Conservation (phyloP, 1,140 invertebrate species). For the Laupala kohalensis region DNA sequence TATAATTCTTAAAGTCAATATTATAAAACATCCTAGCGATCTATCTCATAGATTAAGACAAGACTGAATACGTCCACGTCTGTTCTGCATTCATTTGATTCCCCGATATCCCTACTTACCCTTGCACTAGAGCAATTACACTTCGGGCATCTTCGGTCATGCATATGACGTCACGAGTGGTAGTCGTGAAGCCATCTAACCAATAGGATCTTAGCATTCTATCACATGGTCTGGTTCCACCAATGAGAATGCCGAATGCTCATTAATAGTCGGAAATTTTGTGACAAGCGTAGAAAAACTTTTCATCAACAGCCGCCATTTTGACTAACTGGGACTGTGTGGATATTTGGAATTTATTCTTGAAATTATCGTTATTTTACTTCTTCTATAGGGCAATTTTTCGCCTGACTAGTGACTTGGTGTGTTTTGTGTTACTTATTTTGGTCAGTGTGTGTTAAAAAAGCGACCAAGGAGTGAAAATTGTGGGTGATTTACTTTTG, state of each 20-base stretch:
- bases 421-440: slow-evolving; percentile 23
- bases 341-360: slow-evolving; percentile 51
- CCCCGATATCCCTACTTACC: slow-evolving; percentile 14
- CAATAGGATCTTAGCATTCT: slow-evolving; percentile 17
- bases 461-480: slow-evolving; percentile 24
- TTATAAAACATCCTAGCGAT: too few species aligned
- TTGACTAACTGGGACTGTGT: slow-evolving; percentile 61
- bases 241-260: slow-evolving; percentile 34
- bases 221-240: slow-evolving; percentile 39
- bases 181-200: slow-evolving; percentile 16
- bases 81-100: neutral
- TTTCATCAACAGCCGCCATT: slow-evolving; percentile 86
- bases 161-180: slow-evolving; percentile 20
- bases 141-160: slow-evolving; percentile 21
- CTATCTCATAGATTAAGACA: too few species aligned
- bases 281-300: slow-evolving; percentile 85
- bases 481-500: slow-evolving; percentile 29
- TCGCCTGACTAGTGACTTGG: slow-evolving; percentile 23
- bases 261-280: slow-evolving; percentile 62
- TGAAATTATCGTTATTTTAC: slow-evolving; percentile 42
- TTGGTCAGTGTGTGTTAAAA: slow-evolving; percentile 26
- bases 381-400: slow-evolving; percentile 31
- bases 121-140: slow-evolving; percentile 20
- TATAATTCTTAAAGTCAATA: too few species aligned
- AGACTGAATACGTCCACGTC: too few species aligned